Evolutionary conservation across 1,140 invertebrate species (phyloP).

Genomic region (Bombus turneri): DNA sequence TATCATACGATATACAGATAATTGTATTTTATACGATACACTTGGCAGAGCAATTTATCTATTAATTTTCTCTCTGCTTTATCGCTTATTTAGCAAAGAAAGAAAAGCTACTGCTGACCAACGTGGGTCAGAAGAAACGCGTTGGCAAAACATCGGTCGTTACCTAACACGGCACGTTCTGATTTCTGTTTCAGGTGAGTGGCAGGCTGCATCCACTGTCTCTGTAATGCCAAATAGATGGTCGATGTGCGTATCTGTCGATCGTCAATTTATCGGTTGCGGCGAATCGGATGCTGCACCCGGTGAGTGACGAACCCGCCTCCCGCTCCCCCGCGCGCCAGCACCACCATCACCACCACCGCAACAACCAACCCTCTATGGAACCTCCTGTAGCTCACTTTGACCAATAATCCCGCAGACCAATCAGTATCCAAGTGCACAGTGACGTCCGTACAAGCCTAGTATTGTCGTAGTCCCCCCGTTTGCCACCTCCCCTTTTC

Average conservation of each 20-base stretch:
- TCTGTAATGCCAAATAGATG: conserved; percentile 83
- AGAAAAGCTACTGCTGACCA: background rate
- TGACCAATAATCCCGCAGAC: conserved; percentile 71
- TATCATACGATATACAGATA: fast-evolving
- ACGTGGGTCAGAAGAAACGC: background rate
- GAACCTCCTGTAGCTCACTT: conserved; percentile 80
- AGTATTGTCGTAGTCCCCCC: conserved; percentile 58
- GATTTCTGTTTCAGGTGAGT: conserved; percentile 81
- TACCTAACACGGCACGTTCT: conserved; percentile 33
- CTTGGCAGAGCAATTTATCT: too few species aligned
- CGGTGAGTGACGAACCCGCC: conserved; percentile 81
- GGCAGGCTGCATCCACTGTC: conserved; percentile 81
- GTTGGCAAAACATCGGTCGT: background rate
- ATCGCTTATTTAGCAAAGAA: background rate
- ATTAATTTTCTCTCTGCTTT: background rate
- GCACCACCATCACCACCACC: conserved; percentile 6
- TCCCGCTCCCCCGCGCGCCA: conserved; percentile 32
- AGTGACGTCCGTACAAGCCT: conserved; percentile 66
- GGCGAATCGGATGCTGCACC: conserved; percentile 81
- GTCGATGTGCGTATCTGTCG: conserved; percentile 82
- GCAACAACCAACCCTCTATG: conserved; percentile 50
- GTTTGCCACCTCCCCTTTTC: conserved; percentile 7
- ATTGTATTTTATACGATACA: background rate
- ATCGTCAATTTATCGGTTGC: conserved; percentile 83
- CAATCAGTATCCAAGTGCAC: conserved; percentile 69